phyloP scores from a whole-genome alignment of 2,797 vertebrate species.

The Tangara arthus region DNA sequence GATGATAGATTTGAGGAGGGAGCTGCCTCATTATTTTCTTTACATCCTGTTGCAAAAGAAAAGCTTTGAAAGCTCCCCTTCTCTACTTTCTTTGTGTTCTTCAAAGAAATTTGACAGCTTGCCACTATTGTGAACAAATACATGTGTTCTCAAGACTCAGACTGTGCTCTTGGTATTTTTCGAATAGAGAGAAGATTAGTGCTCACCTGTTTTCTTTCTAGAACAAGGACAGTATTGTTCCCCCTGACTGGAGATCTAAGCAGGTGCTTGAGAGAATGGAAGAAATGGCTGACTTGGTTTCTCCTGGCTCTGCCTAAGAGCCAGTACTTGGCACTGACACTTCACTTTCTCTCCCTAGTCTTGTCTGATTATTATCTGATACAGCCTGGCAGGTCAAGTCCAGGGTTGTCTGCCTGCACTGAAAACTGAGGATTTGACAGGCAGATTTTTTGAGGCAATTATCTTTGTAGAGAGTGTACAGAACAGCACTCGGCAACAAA shows the following conservation, averaged over 20 bases:
- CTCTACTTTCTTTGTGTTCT: background rate
- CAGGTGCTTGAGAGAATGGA: background rate
- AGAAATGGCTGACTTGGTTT: background rate
- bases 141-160: background rate
- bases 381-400: background rate
- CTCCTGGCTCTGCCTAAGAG: background rate
- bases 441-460: background rate
- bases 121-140: background rate
- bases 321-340: background rate
- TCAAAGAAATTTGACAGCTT: background rate
- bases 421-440: background rate
- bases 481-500: background rate
- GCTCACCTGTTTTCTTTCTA: background rate
- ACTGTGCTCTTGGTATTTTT: background rate
- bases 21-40: background rate
- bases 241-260: rapidly evolving
- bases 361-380: background rate
- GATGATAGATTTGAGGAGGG: background rate
- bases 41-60: background rate
- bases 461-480: background rate
- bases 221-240: background rate
- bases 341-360: background rate
- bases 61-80: background rate
- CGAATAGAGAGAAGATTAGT: background rate
- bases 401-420: rapidly evolving